phyloP scores from a whole-genome alignment of 2,888 invertebrate genomes.

The Cerastis rubricosa region DNA sequence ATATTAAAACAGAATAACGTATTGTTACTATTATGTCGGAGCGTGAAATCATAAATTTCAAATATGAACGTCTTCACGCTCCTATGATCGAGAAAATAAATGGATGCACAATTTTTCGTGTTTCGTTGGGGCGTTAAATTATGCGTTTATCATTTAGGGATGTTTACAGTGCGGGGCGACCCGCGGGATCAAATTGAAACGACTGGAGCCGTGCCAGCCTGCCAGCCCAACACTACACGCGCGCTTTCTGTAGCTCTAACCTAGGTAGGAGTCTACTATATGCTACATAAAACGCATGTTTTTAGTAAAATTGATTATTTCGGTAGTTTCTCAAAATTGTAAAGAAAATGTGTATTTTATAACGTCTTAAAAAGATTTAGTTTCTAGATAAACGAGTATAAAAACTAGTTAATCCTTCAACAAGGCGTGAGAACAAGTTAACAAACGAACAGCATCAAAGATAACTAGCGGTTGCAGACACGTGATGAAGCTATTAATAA shows the following conservation, averaged over 20 bases:
- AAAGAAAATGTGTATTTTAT: not conserved
- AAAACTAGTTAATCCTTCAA: slow-evolving; percentile 16
- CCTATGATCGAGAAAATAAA: slow-evolving; percentile 85
- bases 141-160: slow-evolving; percentile 90
- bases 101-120: slow-evolving; percentile 86
- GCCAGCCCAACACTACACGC: slow-evolving; percentile 75
- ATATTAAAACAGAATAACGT: slow-evolving; percentile 59
- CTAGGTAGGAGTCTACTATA: slow-evolving; percentile 2
- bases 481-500: slow-evolving; percentile 68
- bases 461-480: slow-evolving; percentile 56
- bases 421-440: slow-evolving; percentile 51
- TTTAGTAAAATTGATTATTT: slow-evolving; percentile 5
- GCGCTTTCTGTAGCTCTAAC: slow-evolving; percentile 49
- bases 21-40: slow-evolving; percentile 64
- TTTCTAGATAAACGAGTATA: slow-evolving; percentile 1
- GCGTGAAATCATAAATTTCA: slow-evolving; percentile 81
- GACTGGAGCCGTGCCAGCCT: slow-evolving; percentile 88
- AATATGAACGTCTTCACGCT: slow-evolving; percentile 83
- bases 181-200: slow-evolving; percentile 89
- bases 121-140: slow-evolving; percentile 87
- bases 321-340: not conserved
- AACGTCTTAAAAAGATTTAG: not conserved
- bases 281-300: slow-evolving; percentile 31
- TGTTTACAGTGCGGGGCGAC: slow-evolving; percentile 83
- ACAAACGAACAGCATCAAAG: slow-evolving; percentile 50